A percentile compares a stretch with the other conserved stretches of the same genome.
These are phyloP conservation scores for Hyposmocoma kahamanoa DNA, from an alignment of 1,140 invertebrate species.

Conservation along the genomic window DNA sequence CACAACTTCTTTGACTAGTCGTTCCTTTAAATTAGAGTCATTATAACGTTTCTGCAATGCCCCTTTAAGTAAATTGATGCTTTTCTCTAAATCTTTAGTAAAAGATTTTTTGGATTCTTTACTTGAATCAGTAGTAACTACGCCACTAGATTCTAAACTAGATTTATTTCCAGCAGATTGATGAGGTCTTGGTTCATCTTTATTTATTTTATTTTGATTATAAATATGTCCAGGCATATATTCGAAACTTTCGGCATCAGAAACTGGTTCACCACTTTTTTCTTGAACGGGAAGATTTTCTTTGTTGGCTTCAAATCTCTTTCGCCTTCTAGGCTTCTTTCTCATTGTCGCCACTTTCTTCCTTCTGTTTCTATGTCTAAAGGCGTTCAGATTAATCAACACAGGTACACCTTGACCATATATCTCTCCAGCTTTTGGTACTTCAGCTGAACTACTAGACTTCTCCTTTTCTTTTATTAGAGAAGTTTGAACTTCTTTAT, in stretches of 20 bases:
- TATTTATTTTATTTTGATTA: slow-evolving; percentile 49
- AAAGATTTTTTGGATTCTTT: slow-evolving; percentile 53
- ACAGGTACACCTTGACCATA: slow-evolving; percentile 36
- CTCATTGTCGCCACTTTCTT: slow-evolving; percentile 32
- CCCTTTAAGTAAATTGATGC: slow-evolving; percentile 46
- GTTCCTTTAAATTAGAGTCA: slow-evolving; percentile 52
- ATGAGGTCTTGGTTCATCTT: slow-evolving; percentile 18
- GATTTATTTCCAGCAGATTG: slow-evolving; percentile 51
- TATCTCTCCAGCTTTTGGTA: slow-evolving; percentile 7
- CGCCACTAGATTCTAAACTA: slow-evolving; percentile 57
- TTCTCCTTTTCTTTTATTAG: slow-evolving; percentile 30
- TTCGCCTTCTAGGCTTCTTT: slow-evolving; percentile 29
- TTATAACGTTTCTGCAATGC: slow-evolving; percentile 40
- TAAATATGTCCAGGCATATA: slow-evolving; percentile 70
- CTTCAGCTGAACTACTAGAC: slow-evolving; percentile 13
- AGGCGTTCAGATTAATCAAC: slow-evolving; percentile 46
- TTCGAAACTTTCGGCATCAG: slow-evolving; percentile 70
- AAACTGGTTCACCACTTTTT: slow-evolving; percentile 50
- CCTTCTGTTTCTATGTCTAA: slow-evolving; percentile 37
- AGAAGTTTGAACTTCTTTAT: slow-evolving; percentile 66
- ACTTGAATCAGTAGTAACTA: slow-evolving; percentile 54
- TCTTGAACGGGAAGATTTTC: slow-evolving; percentile 29
- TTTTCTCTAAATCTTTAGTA: slow-evolving; percentile 59
- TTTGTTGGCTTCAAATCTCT: slow-evolving; percentile 20
- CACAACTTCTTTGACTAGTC: slow-evolving; percentile 59